phyloP scores from a whole-genome alignment of 2,888 invertebrate species.

The Pheosia gnoma region DNA sequence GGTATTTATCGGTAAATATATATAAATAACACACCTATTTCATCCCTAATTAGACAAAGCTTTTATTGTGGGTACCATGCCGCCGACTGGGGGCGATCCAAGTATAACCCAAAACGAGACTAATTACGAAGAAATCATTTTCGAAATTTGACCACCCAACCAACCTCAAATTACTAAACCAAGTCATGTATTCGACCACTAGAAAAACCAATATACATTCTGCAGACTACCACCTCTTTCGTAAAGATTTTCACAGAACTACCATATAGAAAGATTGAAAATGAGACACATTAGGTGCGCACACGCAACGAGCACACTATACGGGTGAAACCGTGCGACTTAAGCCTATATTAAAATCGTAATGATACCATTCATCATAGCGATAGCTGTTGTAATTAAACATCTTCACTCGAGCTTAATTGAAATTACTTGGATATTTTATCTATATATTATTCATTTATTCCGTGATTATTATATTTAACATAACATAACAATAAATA shows the following conservation, averaged over 20 bases:
- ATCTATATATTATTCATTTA: conserved; percentile 29
- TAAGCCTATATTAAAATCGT: conserved; percentile 30
- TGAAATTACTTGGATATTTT: conserved; percentile 28
- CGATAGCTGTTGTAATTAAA: conserved; percentile 32
- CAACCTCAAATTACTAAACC: too few relatives aligned
- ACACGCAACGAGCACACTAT: neutral
- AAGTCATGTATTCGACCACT: too few relatives aligned
- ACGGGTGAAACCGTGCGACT: conserved; percentile 6
- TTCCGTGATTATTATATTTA: conserved; percentile 17
- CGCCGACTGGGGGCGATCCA: too few relatives aligned
- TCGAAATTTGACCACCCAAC: too few relatives aligned
- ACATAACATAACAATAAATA: conserved; percentile 2
- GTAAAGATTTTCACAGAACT: conserved; percentile 4
- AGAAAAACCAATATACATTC: too few relatives aligned
- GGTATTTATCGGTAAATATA: too few relatives aligned
- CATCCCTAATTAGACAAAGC: too few relatives aligned
- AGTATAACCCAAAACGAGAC: too few relatives aligned
- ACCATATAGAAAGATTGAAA: neutral
- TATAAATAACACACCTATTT: too few relatives aligned
- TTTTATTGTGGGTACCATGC: too few relatives aligned
- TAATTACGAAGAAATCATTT: too few relatives aligned
- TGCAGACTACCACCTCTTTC: neutral
- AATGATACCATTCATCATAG: conserved; percentile 44
- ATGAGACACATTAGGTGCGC: neutral
- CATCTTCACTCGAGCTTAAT: conserved; percentile 30